A percentile compares a stretch with the other conserved stretches of the same genome.
These are phyloP conservation scores for Lethrus apterus DNA, from an alignment of 1,140 invertebrate species.

Conservation along the genomic window DNA sequence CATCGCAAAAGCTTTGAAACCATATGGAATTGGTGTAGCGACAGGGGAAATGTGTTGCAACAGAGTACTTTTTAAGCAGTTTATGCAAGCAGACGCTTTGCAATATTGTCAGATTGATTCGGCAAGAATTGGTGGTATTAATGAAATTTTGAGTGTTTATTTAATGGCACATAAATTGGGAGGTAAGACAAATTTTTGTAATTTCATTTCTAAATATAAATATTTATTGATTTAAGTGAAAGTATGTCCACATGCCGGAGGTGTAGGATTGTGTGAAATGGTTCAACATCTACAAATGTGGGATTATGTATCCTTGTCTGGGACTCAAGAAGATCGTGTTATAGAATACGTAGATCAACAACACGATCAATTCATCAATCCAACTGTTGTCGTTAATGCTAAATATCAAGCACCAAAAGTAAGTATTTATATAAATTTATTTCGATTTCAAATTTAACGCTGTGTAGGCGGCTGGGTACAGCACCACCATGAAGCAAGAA, in stretches of 20 bases:
- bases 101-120: slow-evolving; percentile 89
- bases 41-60: slow-evolving; percentile 90
- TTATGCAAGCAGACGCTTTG: slow-evolving; percentile 69
- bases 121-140: slow-evolving; percentile 78
- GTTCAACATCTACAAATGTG: slow-evolving; percentile 87
- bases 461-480: slow-evolving; percentile 65
- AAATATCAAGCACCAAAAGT: slow-evolving; percentile 68
- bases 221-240: slow-evolving; percentile 56
- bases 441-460: not conserved
- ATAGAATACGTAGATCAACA: slow-evolving; percentile 86
- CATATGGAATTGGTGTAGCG: slow-evolving; percentile 73
- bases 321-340: slow-evolving; percentile 60
- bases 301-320: slow-evolving; percentile 72
- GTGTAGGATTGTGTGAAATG: slow-evolving; percentile 87
- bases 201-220: too few relatives aligned
- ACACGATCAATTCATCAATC: slow-evolving; percentile 73
- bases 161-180: slow-evolving; percentile 75
- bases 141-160: slow-evolving; percentile 82
- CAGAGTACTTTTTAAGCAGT: slow-evolving; percentile 87
- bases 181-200: slow-evolving; percentile 41
- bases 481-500: slow-evolving; percentile 63
- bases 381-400: slow-evolving; percentile 60
- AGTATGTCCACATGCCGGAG: slow-evolving; percentile 89
- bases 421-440: slow-evolving; percentile 17
- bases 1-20: slow-evolving; percentile 58